A percentile compares a stretch with the other conserved stretches of the same genome.
Conservation (phyloP, 2,797 vertebrate species). For the Prunella strophiata region DNA sequence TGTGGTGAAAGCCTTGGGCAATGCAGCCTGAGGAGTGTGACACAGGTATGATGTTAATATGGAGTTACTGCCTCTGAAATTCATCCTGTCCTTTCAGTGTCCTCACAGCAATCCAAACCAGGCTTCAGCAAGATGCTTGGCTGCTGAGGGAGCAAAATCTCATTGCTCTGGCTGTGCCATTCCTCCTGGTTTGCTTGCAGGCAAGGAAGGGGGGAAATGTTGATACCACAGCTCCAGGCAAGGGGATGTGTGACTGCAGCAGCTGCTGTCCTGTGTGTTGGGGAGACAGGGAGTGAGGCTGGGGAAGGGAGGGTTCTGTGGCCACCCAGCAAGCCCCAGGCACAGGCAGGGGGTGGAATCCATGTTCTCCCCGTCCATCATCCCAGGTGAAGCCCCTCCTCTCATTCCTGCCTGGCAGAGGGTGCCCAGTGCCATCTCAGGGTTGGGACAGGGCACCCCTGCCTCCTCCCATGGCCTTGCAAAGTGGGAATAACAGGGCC, state of each 20-base stretch:
- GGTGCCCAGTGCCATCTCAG: not conserved
- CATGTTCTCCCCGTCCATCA: rapidly evolving
- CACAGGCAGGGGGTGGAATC: not conserved
- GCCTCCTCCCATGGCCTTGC: not conserved
- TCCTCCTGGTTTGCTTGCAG: not conserved
- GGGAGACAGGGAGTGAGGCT: not conserved
- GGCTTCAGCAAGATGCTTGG: not conserved
- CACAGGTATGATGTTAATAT: slow-evolving; percentile 4
- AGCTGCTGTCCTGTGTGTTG: not conserved
- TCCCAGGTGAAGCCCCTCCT: not conserved
- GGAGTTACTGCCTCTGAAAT: not conserved
- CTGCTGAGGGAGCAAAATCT: not conserved
- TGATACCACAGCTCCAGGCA: not conserved
- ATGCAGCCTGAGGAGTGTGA: not conserved
- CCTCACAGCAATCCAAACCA: not conserved
- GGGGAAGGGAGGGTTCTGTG: not conserved
- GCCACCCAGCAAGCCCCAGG: rapidly evolving
- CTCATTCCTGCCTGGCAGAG: not conserved
- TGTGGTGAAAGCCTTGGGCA: slow-evolving; percentile 22
- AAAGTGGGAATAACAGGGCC: not conserved
- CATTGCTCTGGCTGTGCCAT: not conserved
- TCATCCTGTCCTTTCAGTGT: not conserved
- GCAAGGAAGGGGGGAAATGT: not conserved
- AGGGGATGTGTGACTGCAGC: not conserved
- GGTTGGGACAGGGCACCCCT: not conserved